Evolutionary conservation across 2,113 vertebrate genomes (phyloP).

Genomic region (Macquaria australasica): DNA sequence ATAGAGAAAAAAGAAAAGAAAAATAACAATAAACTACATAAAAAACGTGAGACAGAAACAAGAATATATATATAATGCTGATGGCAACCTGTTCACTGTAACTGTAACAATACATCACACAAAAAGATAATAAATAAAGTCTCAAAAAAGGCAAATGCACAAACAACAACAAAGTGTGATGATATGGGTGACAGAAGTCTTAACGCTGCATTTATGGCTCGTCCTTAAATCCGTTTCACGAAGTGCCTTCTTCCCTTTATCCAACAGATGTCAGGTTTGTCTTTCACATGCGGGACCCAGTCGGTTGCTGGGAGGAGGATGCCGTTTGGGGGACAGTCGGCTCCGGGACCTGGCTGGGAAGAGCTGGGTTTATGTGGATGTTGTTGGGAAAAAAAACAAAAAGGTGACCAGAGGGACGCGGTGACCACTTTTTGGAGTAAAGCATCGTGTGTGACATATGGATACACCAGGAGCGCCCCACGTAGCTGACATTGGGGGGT

Average conservation of each 20-base stretch:
- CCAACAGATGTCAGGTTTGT: conserved; percentile 72
- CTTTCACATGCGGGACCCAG: neutral
- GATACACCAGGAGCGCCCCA: conserved; percentile 64
- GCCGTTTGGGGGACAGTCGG: conserved; percentile 60
- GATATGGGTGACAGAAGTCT: no score
- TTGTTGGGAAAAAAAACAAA: conserved; percentile 76
- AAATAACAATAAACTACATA: neutral
- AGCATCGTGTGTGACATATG: conserved; percentile 70
- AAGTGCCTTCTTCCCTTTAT: conserved; percentile 11
- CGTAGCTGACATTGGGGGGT: conserved; percentile 42
- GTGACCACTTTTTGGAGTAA: conserved; percentile 60
- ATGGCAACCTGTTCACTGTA: neutral
- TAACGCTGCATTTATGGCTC: neutral
- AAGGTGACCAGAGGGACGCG: conserved; percentile 66
- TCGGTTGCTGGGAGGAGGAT: conserved; percentile 33
- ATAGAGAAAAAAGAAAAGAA: neutral
- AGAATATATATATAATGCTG: no score
- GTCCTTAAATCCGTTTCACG: neutral
- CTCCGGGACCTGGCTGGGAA: conserved; percentile 37
- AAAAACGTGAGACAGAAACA: neutral
- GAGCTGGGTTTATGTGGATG: conserved; percentile 58
- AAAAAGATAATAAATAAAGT: no score
- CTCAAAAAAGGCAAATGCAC: neutral
- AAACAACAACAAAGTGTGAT: no score
- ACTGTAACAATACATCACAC: neutral